Conservation (phyloP, 2,888 invertebrate genomes). For the Gasteruption jaculator region DNA sequence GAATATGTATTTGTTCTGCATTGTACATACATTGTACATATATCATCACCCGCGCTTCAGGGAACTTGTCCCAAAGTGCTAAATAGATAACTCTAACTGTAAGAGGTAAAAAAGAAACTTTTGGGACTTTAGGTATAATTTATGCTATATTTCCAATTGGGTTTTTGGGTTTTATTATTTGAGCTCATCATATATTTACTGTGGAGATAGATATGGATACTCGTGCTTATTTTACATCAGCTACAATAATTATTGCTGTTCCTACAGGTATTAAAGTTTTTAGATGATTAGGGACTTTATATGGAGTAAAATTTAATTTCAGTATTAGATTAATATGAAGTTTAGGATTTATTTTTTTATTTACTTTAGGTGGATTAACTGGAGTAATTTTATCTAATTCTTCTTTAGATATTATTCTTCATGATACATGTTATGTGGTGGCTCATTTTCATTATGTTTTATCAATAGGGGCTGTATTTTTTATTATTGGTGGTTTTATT, state of each 20-base stretch:
- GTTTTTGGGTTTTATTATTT: slow-evolving; percentile 76
- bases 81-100: too few species aligned
- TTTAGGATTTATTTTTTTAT: slow-evolving; percentile 73
- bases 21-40: too few species aligned
- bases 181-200: slow-evolving; percentile 83
- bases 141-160: slow-evolving; percentile 83
- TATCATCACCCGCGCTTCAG: too few species aligned
- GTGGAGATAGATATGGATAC: slow-evolving; percentile 81
- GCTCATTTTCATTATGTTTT: slow-evolving; percentile 80
- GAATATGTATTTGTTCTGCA: too few species aligned
- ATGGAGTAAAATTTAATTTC: slow-evolving; percentile 58
- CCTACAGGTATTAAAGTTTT: slow-evolving; percentile 84
- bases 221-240: slow-evolving; percentile 79
- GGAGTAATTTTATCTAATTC: slow-evolving; percentile 69
- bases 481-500: slow-evolving; percentile 70
- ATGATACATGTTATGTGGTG: slow-evolving; percentile 83
- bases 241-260: slow-evolving; percentile 82
- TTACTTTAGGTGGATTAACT: slow-evolving; percentile 71
- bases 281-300: slow-evolving; percentile 63
- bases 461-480: slow-evolving; percentile 76
- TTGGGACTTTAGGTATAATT: slow-evolving; percentile 71
- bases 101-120: slow-evolving; percentile 71
- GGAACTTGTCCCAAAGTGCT: too few species aligned
- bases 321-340: slow-evolving; percentile 52
- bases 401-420: slow-evolving; percentile 71